Conservation (phyloP, 2,113 vertebrate species). For the Pao palembangensis region DNA sequence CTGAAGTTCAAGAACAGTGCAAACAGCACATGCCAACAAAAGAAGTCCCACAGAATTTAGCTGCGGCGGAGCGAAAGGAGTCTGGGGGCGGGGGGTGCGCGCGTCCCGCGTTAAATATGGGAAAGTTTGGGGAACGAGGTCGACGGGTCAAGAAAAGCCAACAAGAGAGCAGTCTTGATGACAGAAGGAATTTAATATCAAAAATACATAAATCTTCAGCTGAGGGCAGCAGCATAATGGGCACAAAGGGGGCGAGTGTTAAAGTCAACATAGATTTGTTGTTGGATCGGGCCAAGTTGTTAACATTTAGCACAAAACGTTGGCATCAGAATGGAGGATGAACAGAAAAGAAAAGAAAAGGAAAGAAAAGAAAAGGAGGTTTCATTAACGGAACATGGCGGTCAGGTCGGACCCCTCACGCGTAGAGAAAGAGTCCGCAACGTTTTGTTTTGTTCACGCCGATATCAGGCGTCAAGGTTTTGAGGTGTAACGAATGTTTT, state of each 20-base stretch:
- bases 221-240: constrained; percentile 84
- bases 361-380: constrained; percentile 53
- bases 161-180: constrained; percentile 91
- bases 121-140: constrained; percentile 86
- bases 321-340: constrained; percentile 76
- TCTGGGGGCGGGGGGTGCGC: constrained; percentile 53
- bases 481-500: no score
- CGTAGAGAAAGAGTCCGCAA: constrained; percentile 3
- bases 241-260: constrained; percentile 83
- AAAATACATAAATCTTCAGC: constrained; percentile 98
- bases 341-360: constrained; percentile 51
- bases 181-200: constrained; percentile 96
- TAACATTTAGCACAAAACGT: constrained; percentile 87
- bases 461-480: neutral
- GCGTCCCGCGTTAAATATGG: constrained; percentile 87
- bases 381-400: constrained; percentile 35
- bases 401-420: constrained; percentile 24
- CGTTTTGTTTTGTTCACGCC: neutral
- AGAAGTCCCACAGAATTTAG: constrained; percentile 56
- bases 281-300: constrained; percentile 78
- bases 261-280: constrained; percentile 84
- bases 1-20: constrained; percentile 99
- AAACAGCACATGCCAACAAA: constrained; percentile 87
- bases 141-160: constrained; percentile 94
- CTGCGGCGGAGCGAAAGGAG: constrained; percentile 42